A percentile compares a stretch with the other conserved stretches of the same genome.
phyloP scores from a whole-genome alignment of 2,113 vertebrate genomes.

The Callipepla squamata region DNA sequence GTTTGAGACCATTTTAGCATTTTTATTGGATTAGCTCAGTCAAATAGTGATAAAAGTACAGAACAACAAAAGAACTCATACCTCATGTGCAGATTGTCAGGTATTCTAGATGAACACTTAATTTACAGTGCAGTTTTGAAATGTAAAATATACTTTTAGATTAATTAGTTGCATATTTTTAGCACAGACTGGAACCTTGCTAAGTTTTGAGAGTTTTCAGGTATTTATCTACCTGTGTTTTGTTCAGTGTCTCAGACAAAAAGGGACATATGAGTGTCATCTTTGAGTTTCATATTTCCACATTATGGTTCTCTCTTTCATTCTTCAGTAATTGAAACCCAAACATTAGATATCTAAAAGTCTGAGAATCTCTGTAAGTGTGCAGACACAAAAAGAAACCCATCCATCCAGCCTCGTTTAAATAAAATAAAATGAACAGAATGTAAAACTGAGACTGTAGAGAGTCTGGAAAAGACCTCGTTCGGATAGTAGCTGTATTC shows the following conservation, averaged over 20 bases:
- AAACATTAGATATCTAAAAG: background rate
- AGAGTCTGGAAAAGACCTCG: background rate
- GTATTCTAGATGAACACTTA: background rate
- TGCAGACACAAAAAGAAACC: background rate
- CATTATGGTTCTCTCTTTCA: background rate
- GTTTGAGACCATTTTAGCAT: constrained; percentile 3
- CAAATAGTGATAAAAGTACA: background rate
- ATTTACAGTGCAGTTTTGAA: background rate
- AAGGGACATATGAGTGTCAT: background rate
- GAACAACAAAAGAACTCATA: background rate
- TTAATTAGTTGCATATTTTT: background rate
- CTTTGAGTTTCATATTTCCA: background rate
- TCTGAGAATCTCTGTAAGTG: background rate
- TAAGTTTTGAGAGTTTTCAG: background rate
- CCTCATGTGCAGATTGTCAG: background rate
- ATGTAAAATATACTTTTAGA: background rate
- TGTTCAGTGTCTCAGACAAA: background rate
- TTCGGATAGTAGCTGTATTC: background rate
- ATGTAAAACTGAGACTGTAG: background rate
- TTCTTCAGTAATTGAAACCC: background rate
- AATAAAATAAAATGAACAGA: background rate
- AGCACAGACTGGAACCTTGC: background rate
- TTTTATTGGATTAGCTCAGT: constrained; percentile 38
- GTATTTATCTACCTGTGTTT: background rate
- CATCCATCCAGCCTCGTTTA: background rate